Evolutionary conservation across 2,113 vertebrate species (phyloP), one percentile per base, ranked within the genome.

Genomic region (Poeciliopsis retropinna): DNA sequence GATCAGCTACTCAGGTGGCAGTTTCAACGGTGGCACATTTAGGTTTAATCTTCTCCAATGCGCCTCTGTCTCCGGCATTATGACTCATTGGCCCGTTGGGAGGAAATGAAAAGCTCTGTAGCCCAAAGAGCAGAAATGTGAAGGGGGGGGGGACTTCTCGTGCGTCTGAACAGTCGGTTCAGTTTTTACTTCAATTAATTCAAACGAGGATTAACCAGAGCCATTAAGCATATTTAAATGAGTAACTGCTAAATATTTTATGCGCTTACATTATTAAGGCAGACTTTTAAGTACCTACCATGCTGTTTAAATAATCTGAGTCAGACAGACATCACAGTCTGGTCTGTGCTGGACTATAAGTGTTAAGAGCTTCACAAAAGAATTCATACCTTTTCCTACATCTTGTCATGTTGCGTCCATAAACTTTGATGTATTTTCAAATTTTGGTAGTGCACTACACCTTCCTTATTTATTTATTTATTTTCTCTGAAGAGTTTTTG

Each of bases 21-120:
- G 37, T 64, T 47, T 80, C 22, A 25, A 29, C 11, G 12, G 32
- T 15, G 9, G 25, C 61, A 41, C 73, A 25, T 79, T 81, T 75
- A 5, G 5, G 74, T 88, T 85, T 81, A 88, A 81, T 88, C 57
- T 79, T 67, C 75, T 54, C 47, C 73, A 22, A 3, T 28, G 12
- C 64, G 60, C 60, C 67, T 63, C 64, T 13, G 60, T 66, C 47
- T 80, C 60, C 60, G 72, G 66, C 10, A 64, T 77, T 77, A 25
- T 31, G 75, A 82, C 47, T 80, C 32, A 32, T 57, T n/a, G 60
- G 63, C 28, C 63, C 8, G 3, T 4, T 71, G 60, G 25, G 70
- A 67, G 72, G 60, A 80, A 82, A 61, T 67, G 60, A 81, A 78
- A 31, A 79, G 57, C 0, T 25, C 13, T 34, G n/a, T 60, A 34